Evolutionary conservation across 2,113 vertebrate genomes (phyloP).

Genomic region (Colius striatus): DNA sequence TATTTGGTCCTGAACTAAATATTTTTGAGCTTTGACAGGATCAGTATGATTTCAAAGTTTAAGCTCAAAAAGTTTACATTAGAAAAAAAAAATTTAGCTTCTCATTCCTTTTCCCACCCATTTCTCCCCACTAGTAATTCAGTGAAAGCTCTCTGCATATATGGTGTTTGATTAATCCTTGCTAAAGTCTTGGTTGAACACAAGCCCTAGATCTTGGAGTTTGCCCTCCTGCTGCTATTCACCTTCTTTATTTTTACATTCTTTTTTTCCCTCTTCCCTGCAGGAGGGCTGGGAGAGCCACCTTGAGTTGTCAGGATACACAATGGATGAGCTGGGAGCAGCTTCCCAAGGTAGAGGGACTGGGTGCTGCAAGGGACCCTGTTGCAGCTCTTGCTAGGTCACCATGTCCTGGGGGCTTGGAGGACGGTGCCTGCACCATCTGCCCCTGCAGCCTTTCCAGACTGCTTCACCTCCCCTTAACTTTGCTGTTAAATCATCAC

Average conservation of each 20-base stretch:
- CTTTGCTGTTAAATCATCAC: background rate
- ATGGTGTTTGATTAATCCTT: background rate
- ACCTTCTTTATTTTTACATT: background rate
- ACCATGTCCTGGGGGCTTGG: background rate
- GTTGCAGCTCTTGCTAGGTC: background rate
- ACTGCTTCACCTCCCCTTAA: background rate
- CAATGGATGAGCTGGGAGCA: background rate
- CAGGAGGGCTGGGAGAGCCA: background rate
- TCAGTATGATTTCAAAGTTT: background rate
- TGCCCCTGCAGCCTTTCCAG: background rate
- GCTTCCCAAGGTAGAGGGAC: background rate
- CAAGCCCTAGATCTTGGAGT: background rate
- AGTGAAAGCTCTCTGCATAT: background rate
- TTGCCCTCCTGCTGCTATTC: background rate
- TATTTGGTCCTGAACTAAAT: background rate
- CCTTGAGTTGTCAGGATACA: rapidly evolving
- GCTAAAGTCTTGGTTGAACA: background rate
- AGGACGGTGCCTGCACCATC: background rate
- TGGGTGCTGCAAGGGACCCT: background rate
- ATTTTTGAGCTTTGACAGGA: background rate
- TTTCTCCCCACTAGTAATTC: background rate
- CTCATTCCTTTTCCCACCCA: background rate
- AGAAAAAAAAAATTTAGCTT: background rate
- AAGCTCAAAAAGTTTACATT: background rate
- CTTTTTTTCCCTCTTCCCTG: background rate